Evolutionary conservation across 2,797 vertebrate genomes (phyloP).

Genomic region (Crenichthys baileyi): DNA sequence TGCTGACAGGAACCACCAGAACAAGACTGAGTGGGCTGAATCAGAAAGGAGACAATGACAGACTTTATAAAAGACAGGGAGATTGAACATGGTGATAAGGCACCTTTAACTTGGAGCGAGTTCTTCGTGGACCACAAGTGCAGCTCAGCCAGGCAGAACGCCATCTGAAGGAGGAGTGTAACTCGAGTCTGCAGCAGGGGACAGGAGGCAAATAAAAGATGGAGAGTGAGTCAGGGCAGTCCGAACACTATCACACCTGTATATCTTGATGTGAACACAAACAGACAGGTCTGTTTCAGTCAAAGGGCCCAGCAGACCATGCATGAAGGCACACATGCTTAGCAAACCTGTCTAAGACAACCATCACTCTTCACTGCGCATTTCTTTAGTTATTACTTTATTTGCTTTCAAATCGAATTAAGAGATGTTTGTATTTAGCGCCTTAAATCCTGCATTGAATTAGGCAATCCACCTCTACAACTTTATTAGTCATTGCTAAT

Average conservation of each 20-base stretch:
- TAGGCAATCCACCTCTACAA: neutral
- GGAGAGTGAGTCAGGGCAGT: constrained; percentile 37
- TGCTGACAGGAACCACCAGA: constrained; percentile 54
- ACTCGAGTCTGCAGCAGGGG: constrained; percentile 76
- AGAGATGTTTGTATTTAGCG: neutral
- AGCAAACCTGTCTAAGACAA: neutral
- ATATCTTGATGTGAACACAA: constrained; percentile 54
- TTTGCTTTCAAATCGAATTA: neutral
- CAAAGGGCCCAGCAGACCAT: constrained; percentile 31
- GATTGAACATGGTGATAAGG: constrained; percentile 68
- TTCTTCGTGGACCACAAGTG: constrained; percentile 95
- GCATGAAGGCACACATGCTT: neutral
- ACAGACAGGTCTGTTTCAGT: constrained; percentile 18
- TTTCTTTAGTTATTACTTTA: neutral
- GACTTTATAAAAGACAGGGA: constrained; percentile 35
- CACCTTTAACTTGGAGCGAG: constrained; percentile 86
- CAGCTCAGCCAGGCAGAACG: constrained; percentile 94
- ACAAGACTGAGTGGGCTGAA: constrained; percentile 24
- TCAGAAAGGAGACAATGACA: constrained; percentile 23
- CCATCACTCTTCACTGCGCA: too few relatives aligned
- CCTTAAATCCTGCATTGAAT: neutral
- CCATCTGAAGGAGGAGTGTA: constrained; percentile 85
- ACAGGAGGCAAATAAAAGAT: constrained; percentile 56
- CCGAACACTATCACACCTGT: constrained; percentile 55
- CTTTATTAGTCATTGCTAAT: neutral